Percentiles rank a stretch among this genome's conserved stretches.
These are phyloP conservation scores for Xenopus borealis DNA, from an alignment of 2,113 vertebrate species.

Conservation along the genomic window DNA sequence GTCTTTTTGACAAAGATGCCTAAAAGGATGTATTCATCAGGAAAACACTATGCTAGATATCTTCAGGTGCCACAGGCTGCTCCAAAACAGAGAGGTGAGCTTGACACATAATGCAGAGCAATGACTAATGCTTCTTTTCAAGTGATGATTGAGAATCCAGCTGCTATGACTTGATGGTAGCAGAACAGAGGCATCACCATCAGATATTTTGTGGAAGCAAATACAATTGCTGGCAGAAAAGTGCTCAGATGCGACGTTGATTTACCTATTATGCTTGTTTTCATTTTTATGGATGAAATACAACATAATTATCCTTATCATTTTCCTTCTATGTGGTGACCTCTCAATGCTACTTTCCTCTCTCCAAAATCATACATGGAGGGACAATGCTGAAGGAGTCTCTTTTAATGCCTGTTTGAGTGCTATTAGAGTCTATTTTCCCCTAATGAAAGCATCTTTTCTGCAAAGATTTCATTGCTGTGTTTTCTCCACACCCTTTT, in stretches of 20 bases:
- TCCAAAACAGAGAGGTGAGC: slow-evolving; percentile 19
- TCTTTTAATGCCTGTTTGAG: slow-evolving; percentile 16
- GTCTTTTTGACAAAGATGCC: slow-evolving; percentile 6
- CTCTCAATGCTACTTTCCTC: not conserved
- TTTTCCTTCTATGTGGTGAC: not conserved
- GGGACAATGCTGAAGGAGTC: slow-evolving; percentile 1
- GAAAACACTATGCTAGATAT: slow-evolving; percentile 24
- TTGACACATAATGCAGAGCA: slow-evolving; percentile 26
- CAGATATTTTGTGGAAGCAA: slow-evolving; percentile 20
- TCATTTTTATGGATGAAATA: slow-evolving; percentile 33
- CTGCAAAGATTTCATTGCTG: not conserved
- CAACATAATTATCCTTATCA: slow-evolving; percentile 14
- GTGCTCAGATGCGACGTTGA: slow-evolving; percentile 2
- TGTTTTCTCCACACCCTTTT: not conserved
- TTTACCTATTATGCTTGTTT: slow-evolving; percentile 25
- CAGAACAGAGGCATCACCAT: slow-evolving; percentile 3
- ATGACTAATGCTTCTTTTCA: slow-evolving; percentile 28
- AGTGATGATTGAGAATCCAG: slow-evolving; percentile 5
- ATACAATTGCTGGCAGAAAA: slow-evolving; percentile 4
- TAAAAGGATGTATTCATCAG: slow-evolving; percentile 40
- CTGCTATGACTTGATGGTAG: slow-evolving; percentile 16
- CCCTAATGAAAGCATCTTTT: slow-evolving; percentile 5
- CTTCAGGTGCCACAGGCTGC: slow-evolving; percentile 6
- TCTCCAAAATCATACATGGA: slow-evolving; percentile 8
- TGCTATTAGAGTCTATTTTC: slow-evolving; percentile 27